These are phyloP conservation scores for Catagonus wagneri DNA, from an alignment of 2,113 vertebrate genomes.

Conservation along the genomic window DNA sequence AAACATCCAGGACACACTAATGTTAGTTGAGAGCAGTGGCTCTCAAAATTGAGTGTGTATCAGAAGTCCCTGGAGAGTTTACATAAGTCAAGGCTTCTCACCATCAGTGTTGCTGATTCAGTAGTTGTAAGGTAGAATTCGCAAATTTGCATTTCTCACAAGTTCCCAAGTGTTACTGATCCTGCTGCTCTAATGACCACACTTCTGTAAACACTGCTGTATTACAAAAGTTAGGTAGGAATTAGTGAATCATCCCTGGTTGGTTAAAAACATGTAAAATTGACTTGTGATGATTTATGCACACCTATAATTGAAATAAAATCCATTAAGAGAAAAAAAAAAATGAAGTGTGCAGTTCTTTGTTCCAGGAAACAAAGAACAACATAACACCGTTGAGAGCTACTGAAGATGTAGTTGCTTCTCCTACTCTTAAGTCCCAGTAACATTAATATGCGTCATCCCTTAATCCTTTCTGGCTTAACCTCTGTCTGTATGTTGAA, in stretches of 20 bases:
- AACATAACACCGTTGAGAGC: neutral
- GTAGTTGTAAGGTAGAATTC: neutral
- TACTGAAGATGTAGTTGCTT: neutral
- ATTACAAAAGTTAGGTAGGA: neutral
- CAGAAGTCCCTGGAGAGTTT: neutral
- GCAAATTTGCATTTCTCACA: neutral
- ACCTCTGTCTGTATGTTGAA: neutral
- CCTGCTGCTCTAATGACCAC: neutral
- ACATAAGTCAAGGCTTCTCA: neutral
- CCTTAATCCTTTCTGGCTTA: neutral
- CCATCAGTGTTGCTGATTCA: neutral
- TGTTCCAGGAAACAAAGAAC: slow-evolving; percentile 2
- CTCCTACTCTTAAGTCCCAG: neutral
- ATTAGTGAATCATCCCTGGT: neutral
- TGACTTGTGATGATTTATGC: no score
- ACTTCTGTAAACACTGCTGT: neutral
- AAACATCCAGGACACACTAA: neutral
- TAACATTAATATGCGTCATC: neutral
- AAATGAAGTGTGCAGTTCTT: neutral
- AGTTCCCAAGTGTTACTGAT: neutral
- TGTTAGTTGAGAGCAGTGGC: neutral
- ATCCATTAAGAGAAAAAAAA: no score
- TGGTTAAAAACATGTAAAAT: neutral
- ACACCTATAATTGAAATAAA: no score
- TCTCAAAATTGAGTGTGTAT: neutral